Percentiles rank a stretch among this genome's conserved stretches.
These are phyloP conservation scores for human DNA, from an alignment of 2,113 vertebrate genomes.

Conservation along the genomic window GRCh38 chr5:29660001-29660500, in stretches of 20 bases:
- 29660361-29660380: neutral
- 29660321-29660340: neutral
- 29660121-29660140: too few relatives aligned
- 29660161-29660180: too few relatives aligned
- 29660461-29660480: neutral
- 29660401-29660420: neutral
- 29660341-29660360: neutral
- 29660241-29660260: neutral
- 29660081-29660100: too few relatives aligned
- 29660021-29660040: too few relatives aligned
- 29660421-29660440: neutral
- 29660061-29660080: too few relatives aligned
- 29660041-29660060: too few relatives aligned
- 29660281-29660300: neutral
- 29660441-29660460: neutral
- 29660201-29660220: too few relatives aligned
- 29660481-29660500: too few relatives aligned
- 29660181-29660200: too few relatives aligned
- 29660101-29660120: too few relatives aligned
- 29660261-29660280: neutral
- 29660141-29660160: too few relatives aligned
- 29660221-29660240: neutral
- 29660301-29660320: neutral
- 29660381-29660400: neutral
- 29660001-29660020: too few relatives aligned